Evolutionary conservation across 2,113 vertebrate genomes (phyloP).

Genomic region (Erinaceus europaeus): DNA sequence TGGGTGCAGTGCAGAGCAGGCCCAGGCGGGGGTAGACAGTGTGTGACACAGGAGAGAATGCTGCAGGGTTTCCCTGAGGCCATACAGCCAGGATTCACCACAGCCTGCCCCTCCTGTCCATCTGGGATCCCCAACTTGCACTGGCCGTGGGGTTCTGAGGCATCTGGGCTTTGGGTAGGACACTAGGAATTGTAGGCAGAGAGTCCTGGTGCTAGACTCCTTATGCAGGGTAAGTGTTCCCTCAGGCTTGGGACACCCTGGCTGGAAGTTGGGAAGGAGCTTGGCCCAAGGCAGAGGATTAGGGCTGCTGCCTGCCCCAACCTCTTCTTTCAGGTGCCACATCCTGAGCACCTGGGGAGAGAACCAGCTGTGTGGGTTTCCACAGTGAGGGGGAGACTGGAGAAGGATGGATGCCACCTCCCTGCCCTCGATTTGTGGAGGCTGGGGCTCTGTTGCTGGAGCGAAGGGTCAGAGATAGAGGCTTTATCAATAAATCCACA

Average conservation of each 20-base stretch:
- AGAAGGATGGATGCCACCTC: not conserved
- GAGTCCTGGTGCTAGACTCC: not conserved
- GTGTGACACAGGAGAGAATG: too few relatives aligned
- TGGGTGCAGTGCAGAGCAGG: not conserved
- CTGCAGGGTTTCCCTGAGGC: too few relatives aligned
- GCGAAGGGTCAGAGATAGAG: not conserved
- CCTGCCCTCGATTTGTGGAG: not conserved
- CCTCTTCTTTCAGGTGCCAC: not conserved
- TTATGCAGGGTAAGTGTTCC: not conserved
- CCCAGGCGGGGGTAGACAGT: too few relatives aligned
- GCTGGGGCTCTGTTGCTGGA: slow-evolving; percentile 38
- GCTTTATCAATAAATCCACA: slow-evolving; percentile 49
- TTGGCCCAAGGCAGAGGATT: not conserved
- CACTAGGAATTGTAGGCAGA: accelerated
- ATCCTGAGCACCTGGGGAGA: not conserved
- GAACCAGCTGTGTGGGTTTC: slow-evolving; percentile 26
- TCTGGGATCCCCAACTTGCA: not conserved
- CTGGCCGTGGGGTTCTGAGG: accelerated
- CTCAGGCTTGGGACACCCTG: not conserved
- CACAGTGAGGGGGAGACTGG: not conserved
- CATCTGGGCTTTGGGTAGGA: not conserved
- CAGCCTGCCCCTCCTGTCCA: not conserved
- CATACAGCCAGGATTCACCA: accelerated
- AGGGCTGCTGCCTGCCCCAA: not conserved
- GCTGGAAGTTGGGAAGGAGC: not conserved